phyloP scores from a whole-genome alignment of 1,140 invertebrate species.

The Drosophila pallidifrons region DNA sequence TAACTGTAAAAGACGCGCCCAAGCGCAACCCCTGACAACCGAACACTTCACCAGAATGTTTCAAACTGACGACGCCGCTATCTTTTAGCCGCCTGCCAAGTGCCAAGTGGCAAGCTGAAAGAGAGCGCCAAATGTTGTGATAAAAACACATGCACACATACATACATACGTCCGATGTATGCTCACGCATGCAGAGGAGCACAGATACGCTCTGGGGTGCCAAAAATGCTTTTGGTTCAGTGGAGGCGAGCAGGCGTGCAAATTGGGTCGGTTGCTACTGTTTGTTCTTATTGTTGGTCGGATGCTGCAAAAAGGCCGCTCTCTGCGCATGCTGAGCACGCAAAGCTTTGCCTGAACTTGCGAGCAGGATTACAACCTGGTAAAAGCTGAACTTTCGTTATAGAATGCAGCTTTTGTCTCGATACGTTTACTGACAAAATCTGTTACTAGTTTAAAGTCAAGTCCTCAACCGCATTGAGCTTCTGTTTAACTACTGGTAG shows the following conservation, averaged over 20 bases:
- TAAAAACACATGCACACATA: constrained; percentile 48
- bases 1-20: constrained; percentile 47
- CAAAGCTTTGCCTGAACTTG: constrained; percentile 11
- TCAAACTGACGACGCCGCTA: constrained; percentile 65
- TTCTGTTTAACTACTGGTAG: not conserved
- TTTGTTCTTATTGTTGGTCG: constrained; percentile 21
- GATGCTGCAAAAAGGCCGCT: constrained; percentile 50
- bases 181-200: constrained; percentile 28
- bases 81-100: constrained; percentile 46
- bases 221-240: constrained; percentile 52
- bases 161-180: constrained; percentile 16
- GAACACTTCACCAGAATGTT: constrained; percentile 74
- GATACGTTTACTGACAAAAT: not conserved
- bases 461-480: not conserved
- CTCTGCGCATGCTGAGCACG: constrained; percentile 47
- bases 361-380: not conserved
- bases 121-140: constrained; percentile 65
- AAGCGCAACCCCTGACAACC: constrained; percentile 65
- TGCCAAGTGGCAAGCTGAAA: constrained; percentile 11
- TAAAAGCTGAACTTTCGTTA: not conserved
- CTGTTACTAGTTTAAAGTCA: not conserved
- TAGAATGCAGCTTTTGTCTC: not conserved
- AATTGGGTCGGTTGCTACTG: constrained; percentile 42
- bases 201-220: constrained; percentile 43
- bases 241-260: constrained; percentile 27